Conservation (phyloP, 2,888 invertebrate species). For the Apomyelois bistriatella region DNA sequence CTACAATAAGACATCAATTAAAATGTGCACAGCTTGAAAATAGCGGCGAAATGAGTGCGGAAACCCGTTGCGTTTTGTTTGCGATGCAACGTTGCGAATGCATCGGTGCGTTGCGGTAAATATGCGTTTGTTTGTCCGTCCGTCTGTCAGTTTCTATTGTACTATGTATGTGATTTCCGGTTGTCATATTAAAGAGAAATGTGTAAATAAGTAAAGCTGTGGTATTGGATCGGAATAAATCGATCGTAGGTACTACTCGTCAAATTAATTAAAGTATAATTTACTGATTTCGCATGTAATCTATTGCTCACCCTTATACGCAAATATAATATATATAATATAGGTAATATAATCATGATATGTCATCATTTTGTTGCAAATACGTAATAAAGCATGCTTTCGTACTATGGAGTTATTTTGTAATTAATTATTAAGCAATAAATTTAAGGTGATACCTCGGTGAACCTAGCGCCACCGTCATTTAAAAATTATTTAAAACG, state of each 20-base stretch:
- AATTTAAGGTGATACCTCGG: too few species aligned
- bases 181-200: not conserved
- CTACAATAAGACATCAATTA: not conserved
- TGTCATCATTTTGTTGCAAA: too few species aligned
- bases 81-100: conserved; percentile 26
- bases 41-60: conserved; percentile 10
- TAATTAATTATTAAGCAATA: not conserved
- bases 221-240: too few species aligned
- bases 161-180: not conserved
- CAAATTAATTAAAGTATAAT: too few species aligned
- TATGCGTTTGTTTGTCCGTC: not conserved
- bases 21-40: conserved; percentile 2
- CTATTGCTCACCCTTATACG: too few species aligned
- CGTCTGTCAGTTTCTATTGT: not conserved
- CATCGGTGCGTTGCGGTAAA: conserved; percentile 18
- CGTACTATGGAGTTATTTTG: not conserved
- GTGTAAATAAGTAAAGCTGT: not conserved
- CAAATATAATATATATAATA: too few species aligned
- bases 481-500: too few species aligned
- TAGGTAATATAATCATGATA: not conserved
- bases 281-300: too few species aligned
- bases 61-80: conserved; percentile 20
- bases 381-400: not conserved
- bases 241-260: too few species aligned
- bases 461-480: too few species aligned